Evolutionary conservation across 2,888 invertebrate species (phyloP).

Genomic region (Chirona hameri): DNA sequence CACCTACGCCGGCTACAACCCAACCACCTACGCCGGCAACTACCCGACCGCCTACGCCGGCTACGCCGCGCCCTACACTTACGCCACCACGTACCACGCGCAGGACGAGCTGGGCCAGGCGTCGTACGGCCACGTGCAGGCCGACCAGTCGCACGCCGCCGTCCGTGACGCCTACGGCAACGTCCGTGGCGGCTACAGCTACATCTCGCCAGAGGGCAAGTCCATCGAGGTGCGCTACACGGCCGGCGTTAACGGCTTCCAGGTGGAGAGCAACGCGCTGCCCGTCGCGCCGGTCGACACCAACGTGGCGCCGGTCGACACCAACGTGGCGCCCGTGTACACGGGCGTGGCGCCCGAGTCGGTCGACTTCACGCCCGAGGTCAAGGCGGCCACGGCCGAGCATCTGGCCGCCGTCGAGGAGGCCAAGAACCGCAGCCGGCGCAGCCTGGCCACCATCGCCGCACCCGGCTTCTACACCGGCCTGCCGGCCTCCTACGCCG

Average conservation of each 20-base stretch:
- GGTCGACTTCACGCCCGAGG: conserved; percentile 52
- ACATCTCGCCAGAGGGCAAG: conserved; percentile 51
- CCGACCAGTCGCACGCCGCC: conserved; percentile 40
- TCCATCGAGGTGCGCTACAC: conserved; percentile 48
- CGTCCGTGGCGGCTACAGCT: conserved; percentile 50
- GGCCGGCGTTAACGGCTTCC: conserved; percentile 49
- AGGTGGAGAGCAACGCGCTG: conserved; percentile 52
- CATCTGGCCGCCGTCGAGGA: conserved; percentile 33
- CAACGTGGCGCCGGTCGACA: conserved; percentile 52
- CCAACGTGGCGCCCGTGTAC: conserved; percentile 1
- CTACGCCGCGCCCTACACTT: conserved; percentile 39
- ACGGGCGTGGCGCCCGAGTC: neutral
- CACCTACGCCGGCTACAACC: too few species aligned
- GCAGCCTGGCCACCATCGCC: neutral
- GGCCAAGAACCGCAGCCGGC: neutral
- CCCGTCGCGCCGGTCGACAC: conserved; percentile 53
- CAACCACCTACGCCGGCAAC: neutral
- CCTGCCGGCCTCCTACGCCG: neutral
- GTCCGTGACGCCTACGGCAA: conserved; percentile 47
- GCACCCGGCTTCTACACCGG: conserved; percentile 48
- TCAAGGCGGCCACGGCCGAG: conserved; percentile 33
- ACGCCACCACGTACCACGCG: conserved; percentile 41
- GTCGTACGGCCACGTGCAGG: conserved; percentile 36
- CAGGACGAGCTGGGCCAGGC: conserved; percentile 41
- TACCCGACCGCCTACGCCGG: conserved; percentile 25